phyloP scores from a whole-genome alignment of 2,113 vertebrate species.

The Xenotilapia flavipinnis region DNA sequence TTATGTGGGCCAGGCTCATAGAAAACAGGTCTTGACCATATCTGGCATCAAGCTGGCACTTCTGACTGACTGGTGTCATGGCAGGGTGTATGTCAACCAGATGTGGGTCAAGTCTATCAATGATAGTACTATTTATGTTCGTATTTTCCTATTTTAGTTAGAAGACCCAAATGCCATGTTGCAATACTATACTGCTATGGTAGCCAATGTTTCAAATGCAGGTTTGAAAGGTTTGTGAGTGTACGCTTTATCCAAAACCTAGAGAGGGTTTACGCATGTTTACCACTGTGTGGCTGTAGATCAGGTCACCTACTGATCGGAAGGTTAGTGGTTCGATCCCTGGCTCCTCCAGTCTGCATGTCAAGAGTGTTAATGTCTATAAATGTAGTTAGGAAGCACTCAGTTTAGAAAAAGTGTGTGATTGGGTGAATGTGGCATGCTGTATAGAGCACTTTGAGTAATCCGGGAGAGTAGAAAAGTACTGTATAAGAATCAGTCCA shows the following conservation, averaged over 20 bases:
- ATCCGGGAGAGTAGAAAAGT: neutral
- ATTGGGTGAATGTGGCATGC: neutral
- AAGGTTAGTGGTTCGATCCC: neutral
- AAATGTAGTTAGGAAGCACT: neutral
- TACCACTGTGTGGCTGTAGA: neutral
- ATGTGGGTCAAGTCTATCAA: neutral
- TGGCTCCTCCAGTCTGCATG: neutral
- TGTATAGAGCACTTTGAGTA: neutral
- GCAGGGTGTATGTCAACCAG: neutral
- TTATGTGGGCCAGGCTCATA: neutral
- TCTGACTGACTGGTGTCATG: neutral
- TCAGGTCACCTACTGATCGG: neutral
- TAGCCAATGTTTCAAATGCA: neutral
- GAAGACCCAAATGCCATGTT: neutral
- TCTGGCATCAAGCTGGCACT: neutral
- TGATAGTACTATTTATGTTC: neutral
- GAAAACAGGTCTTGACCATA: neutral
- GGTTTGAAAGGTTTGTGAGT: neutral
- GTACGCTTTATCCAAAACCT: neutral
- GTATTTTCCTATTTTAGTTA: neutral
- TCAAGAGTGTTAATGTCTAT: neutral
- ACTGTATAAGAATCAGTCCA: neutral
- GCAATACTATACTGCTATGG: neutral
- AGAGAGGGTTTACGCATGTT: fast-evolving
- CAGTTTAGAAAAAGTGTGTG: neutral